Percentiles rank a stretch among this genome's conserved stretches.
phyloP scores from a whole-genome alignment of 2,113 vertebrate genomes.

The Callipepla squamata region DNA sequence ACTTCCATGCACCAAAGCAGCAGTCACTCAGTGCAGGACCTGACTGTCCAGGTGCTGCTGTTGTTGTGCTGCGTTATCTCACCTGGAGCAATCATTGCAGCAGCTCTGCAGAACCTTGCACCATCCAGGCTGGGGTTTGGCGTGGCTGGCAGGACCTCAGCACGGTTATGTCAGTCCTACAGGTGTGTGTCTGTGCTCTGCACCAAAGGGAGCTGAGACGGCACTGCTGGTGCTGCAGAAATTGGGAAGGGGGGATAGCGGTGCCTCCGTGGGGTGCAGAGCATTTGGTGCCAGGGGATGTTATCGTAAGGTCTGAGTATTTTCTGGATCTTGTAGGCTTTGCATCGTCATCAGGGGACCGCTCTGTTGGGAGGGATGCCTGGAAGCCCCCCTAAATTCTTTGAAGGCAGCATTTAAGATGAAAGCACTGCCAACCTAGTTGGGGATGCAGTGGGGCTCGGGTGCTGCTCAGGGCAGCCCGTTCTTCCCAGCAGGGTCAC shows the following conservation, averaged over 20 bases:
- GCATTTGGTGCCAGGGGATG: background rate
- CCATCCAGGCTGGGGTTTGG: background rate
- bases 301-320: background rate
- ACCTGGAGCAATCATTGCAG: background rate
- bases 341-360: background rate
- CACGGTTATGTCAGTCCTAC: fast-evolving
- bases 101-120: background rate
- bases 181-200: background rate
- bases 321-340: background rate
- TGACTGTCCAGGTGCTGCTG: background rate
- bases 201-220: background rate
- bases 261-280: fast-evolving
- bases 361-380: background rate
- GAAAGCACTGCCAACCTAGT: background rate
- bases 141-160: fast-evolving
- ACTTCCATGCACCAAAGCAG: background rate
- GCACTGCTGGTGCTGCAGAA: background rate
- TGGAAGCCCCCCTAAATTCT: background rate
- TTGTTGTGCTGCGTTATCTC: background rate
- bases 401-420: background rate
- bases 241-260: fast-evolving
- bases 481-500: background rate
- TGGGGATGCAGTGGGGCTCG: background rate
- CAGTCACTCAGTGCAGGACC: background rate
- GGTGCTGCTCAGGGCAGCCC: fast-evolving